Evolutionary conservation across 2,888 invertebrate species (phyloP).

Genomic region (Mamestra brassicae): DNA sequence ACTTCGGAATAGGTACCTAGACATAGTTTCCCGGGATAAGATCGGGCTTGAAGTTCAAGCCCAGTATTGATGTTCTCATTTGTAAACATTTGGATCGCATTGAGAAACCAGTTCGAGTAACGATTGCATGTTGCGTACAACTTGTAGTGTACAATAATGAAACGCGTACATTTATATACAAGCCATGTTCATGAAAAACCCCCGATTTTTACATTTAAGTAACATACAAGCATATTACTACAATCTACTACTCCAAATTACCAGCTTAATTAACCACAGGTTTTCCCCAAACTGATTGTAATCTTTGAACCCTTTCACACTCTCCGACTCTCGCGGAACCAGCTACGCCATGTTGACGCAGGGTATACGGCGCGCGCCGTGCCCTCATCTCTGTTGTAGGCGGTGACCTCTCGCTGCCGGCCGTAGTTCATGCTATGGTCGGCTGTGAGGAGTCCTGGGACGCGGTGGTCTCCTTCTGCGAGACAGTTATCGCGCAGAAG

Average conservation of each 20-base stretch:
- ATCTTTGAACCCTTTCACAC: constrained; percentile 32
- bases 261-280: constrained; percentile 33
- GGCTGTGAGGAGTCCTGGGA: too few relatives aligned
- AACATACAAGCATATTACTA: not conserved
- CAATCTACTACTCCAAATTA: constrained; percentile 2
- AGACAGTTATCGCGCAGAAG: too few relatives aligned
- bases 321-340: not conserved
- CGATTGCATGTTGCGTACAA: not conserved
- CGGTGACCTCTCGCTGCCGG: too few relatives aligned
- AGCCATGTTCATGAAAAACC: constrained; percentile 9
- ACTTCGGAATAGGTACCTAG: too few relatives aligned
- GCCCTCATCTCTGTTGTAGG: too few relatives aligned
- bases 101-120: too few relatives aligned
- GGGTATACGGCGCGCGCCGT: not conserved
- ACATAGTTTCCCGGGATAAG: not conserved
- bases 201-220: not conserved
- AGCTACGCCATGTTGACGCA: too few relatives aligned
- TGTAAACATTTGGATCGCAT: not conserved
- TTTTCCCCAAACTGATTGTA: constrained; percentile 30
- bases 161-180: not conserved
- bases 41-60: not conserved
- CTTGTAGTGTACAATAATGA: not conserved
- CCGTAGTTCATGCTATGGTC: too few relatives aligned
- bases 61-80: not conserved
- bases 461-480: too few relatives aligned